Percentiles rank a stretch among this genome's conserved stretches.
Conservation (phyloP, 2,888 invertebrate genomes). For the Agonopterix subpropinquella region DNA sequence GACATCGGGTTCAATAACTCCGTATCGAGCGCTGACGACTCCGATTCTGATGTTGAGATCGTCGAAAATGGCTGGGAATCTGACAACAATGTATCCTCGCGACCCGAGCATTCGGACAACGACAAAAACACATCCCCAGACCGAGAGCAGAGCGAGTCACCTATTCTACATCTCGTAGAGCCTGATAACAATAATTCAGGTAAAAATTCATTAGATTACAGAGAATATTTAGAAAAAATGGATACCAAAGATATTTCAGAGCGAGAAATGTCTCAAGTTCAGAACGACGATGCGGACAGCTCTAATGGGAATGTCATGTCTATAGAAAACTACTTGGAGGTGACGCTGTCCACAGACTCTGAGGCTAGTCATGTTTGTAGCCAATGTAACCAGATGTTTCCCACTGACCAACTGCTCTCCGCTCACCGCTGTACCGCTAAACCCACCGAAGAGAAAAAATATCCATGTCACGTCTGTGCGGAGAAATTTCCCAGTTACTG, state of each 20-base stretch:
- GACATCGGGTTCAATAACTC: conserved; percentile 71
- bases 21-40: conserved; percentile 58
- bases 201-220: conserved; percentile 56
- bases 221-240: conserved; percentile 57
- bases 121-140: conserved; percentile 62
- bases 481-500: conserved; percentile 71
- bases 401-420: conserved; percentile 58
- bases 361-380: conserved; percentile 70
- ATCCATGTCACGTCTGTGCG: conserved; percentile 69
- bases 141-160: conserved; percentile 62
- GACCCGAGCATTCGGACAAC: conserved; percentile 66
- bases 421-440: conserved; percentile 65
- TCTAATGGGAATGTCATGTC: conserved; percentile 71
- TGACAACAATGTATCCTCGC: conserved; percentile 64
- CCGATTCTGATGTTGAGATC: conserved; percentile 72
- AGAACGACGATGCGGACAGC: conserved; percentile 62
- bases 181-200: conserved; percentile 65
- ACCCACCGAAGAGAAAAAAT: conserved; percentile 65
- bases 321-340: conserved; percentile 71
- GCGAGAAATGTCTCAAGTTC: conserved; percentile 47
- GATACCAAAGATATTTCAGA: conserved; percentile 60
- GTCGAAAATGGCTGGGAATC: conserved; percentile 72
- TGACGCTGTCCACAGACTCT: conserved; percentile 68
- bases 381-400: conserved; percentile 69
- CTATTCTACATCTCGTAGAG: conserved; percentile 64